Evolutionary conservation across 2,113 vertebrate species (phyloP).

Genomic region (Emydocephalus ijimae): DNA sequence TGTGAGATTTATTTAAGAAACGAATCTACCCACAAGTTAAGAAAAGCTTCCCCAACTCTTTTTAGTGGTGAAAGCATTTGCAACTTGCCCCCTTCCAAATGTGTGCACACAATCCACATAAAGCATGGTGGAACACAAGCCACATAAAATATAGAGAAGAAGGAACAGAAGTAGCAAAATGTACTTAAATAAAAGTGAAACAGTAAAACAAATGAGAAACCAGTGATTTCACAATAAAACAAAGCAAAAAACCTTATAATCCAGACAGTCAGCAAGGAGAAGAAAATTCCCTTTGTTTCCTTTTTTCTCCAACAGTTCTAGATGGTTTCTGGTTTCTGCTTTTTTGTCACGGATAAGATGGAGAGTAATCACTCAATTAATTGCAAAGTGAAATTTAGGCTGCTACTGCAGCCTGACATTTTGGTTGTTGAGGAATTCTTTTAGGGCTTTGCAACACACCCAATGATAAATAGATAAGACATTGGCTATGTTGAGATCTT

Average conservation of each 20-base stretch:
- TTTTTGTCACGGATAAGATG: background rate
- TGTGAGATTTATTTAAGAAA: too few relatives aligned
- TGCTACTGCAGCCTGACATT: background rate
- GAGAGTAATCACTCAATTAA: background rate
- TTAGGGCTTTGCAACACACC: background rate
- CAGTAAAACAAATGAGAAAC: too few relatives aligned
- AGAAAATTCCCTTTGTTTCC: background rate
- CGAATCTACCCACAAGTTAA: too few relatives aligned
- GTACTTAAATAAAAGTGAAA: too few relatives aligned
- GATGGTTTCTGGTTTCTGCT: background rate
- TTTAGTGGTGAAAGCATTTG: too few relatives aligned
- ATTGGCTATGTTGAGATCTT: background rate
- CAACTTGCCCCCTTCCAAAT: too few relatives aligned
- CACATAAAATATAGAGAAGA: too few relatives aligned
- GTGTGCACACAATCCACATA: too few relatives aligned
- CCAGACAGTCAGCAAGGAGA: background rate
- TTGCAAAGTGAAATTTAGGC: background rate
- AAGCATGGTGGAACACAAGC: too few relatives aligned
- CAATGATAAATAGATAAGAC: background rate
- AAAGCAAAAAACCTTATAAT: background rate
- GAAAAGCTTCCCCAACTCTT: too few relatives aligned
- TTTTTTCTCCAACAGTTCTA: background rate
- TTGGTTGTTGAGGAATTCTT: background rate
- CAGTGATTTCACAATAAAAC: background rate
- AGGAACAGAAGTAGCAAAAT: too few relatives aligned